A percentile compares a stretch with the other conserved stretches of the same genome.
phyloP scores from a whole-genome alignment of 1,140 invertebrate species.

The Drosophila sulfurigaster region DNA sequence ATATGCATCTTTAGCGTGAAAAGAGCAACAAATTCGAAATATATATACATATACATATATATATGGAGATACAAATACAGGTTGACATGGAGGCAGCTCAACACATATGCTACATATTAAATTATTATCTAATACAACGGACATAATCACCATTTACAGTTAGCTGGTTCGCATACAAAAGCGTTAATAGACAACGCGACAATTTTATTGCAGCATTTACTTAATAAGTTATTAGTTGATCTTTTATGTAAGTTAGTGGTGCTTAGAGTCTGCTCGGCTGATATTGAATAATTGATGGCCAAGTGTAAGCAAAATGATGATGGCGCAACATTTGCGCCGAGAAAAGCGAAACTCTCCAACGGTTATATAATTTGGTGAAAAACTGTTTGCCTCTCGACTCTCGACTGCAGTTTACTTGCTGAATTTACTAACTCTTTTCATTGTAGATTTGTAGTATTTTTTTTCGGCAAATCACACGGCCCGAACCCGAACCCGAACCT shows the following conservation, averaged over 20 bases:
- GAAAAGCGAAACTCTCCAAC: constrained; percentile 41
- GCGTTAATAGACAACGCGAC: constrained; percentile 50
- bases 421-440: constrained; percentile 25
- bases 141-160: constrained; percentile 58
- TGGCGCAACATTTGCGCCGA: constrained; percentile 53
- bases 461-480: constrained; percentile 50
- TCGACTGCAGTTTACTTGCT: constrained; percentile 65
- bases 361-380: constrained; percentile 71
- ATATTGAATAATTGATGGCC: constrained; percentile 75
- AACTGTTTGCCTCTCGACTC: constrained; percentile 52
- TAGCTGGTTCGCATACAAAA: constrained; percentile 46
- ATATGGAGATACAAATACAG: constrained; percentile 42
- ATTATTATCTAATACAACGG: constrained; percentile 72
- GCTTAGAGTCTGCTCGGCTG: constrained; percentile 41
- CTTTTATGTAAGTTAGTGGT: constrained; percentile 67
- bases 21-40: constrained; percentile 19
- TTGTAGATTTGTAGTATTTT: constrained; percentile 4
- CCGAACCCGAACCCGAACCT: neutral
- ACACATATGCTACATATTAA: constrained; percentile 52
- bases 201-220: constrained; percentile 71
- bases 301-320: constrained; percentile 59
- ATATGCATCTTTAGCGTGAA: constrained; percentile 63
- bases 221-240: constrained; percentile 73
- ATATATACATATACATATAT: constrained; percentile 4
- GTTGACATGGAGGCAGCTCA: constrained; percentile 20